Evolutionary conservation across 2,113 vertebrate species (phyloP), one percentile per base, ranked within the genome.

Genomic region (Alosa alosa): DNA sequence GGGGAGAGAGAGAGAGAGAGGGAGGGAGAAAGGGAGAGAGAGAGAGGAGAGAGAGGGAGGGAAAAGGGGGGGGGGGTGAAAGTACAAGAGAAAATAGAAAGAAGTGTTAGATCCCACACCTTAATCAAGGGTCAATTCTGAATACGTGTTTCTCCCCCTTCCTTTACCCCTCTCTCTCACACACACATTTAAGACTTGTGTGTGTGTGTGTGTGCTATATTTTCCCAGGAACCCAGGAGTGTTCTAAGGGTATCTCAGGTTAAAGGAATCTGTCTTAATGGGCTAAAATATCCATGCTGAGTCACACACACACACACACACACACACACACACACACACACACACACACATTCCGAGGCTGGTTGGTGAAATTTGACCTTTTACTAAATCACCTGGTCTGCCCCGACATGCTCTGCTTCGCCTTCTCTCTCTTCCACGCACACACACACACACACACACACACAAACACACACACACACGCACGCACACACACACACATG

Each of bases 331-430:
- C 49, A 82, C 20, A 68, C 83, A 9, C 10, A 81, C 82, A 64
- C 60, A 68, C 60, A 68, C 60, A 68, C 60, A n/a, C n/a, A n/a
- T 68, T 68, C 60, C 60, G 60, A 10, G n/a, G 81, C 68, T 83
- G 20, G 31, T 25, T 85, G 57, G 20, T 84, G 83, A 87, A 82
- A 68, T 22, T 22, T 68, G 60, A 68, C 60, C 60, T 68, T 68
- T 68, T 25, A 22, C n/a, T 22, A 68, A 68, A 68, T 68, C 60
- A 25, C n/a, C 60, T 9, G 60, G 60, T 52, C 84, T 86, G 81
- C 55, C 31, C 13, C 83, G 81, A 22, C 64, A 49, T 11, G 84
- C 46, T 85, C 47, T 64, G 46, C 4, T 15, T 55, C 52, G 52
- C 52, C 20, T 55, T 55, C 52, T 55, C 52, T 55, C 15, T 55